A percentile compares a stretch with the other conserved stretches of the same genome.
Conservation (phyloP, 2,113 vertebrate species). For the Mugil cephalus region DNA sequence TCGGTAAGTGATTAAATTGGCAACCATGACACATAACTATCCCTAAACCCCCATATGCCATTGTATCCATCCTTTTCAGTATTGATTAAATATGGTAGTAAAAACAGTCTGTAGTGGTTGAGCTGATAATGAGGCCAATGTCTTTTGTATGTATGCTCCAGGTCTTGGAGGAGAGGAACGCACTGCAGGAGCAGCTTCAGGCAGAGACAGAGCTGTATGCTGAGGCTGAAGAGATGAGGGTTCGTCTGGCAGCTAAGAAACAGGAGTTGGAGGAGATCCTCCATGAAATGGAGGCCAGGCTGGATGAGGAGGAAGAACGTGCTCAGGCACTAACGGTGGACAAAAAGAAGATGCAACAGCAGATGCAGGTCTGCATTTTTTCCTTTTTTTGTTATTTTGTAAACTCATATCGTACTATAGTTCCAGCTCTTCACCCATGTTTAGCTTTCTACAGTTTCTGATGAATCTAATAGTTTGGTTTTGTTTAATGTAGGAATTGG, state of each 20-base stretch:
- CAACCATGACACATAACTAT: neutral
- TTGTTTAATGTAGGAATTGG: slow-evolving; percentile 86
- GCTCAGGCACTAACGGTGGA: slow-evolving; percentile 89
- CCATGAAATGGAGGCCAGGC: slow-evolving; percentile 95
- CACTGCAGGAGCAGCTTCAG: slow-evolving; percentile 93
- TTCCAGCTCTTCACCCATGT: no score
- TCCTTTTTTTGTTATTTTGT: neutral
- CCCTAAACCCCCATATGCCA: neutral
- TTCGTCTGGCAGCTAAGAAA: slow-evolving; percentile 92
- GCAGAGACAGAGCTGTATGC: slow-evolving; percentile 94
- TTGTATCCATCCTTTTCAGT: no score
- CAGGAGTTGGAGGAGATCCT: slow-evolving; percentile 96
- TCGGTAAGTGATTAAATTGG: slow-evolving; percentile 80
- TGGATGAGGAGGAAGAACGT: slow-evolving; percentile 95
- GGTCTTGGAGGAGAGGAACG: slow-evolving; percentile 90
- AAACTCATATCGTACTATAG: no score
- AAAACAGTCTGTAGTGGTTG: neutral
- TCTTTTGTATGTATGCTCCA: slow-evolving; percentile 17
- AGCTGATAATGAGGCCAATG: neutral
- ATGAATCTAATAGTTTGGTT: neutral
- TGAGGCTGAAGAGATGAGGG: slow-evolving; percentile 95
- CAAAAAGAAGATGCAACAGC: slow-evolving; percentile 96
- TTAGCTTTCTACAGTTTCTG: neutral
- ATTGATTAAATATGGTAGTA: no score
- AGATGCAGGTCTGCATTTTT: slow-evolving; percentile 90